Base-by-base conservation (phyloP, 2,888 invertebrate genomes). In the Agrochola macilenta region DNA sequence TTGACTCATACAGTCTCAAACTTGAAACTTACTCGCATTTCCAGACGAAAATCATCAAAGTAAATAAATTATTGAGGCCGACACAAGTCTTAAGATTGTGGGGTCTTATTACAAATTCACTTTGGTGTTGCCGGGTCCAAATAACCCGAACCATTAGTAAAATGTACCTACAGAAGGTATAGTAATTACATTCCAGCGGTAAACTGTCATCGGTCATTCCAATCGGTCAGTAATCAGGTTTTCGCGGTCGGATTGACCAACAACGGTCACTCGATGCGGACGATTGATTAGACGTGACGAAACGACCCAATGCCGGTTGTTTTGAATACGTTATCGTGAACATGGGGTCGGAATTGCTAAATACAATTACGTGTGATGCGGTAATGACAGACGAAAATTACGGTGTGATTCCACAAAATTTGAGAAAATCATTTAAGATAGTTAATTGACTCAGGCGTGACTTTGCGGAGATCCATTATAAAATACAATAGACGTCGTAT, bases 91-190 rank as follows among this genome's bases (percentile, higher is more conserved):
- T 91, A 92, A 93, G 93, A 92, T 91, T 91, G 88, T 86, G 85
- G 89, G 88, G 86, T 91, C 93, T 91, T 91, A 94, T 95, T 95
- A 94, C 92, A 93, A 95, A 95, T 95, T 95, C 95, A 94, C 94
- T 95, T 95, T 94, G 92, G 93, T 86, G 88, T 87, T 87, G 86
- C 87, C 81, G 89, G 89, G 89, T 85, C 87, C 90, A 89, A 93
- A 92, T 93, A 93, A 95, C 92, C 92, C 92, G 83, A 82, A 89
- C 92, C 93, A 95, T 95, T 95, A 95, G 93, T 87, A 88, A 92
- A 92, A 92, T 89, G 84, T 93, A 89, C 77, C 86, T 81, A 78
- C 76, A 74, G 80, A 85, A 89, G 89, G 88, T 87, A 90, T 91
- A 89, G 91, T 94, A 95, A 95, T 95, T 93, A 94, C 94, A 92